phyloP scores from a whole-genome alignment of 37 sponge, comb jelly and placozoan species.

The Haliclona indistincta region DNA sequence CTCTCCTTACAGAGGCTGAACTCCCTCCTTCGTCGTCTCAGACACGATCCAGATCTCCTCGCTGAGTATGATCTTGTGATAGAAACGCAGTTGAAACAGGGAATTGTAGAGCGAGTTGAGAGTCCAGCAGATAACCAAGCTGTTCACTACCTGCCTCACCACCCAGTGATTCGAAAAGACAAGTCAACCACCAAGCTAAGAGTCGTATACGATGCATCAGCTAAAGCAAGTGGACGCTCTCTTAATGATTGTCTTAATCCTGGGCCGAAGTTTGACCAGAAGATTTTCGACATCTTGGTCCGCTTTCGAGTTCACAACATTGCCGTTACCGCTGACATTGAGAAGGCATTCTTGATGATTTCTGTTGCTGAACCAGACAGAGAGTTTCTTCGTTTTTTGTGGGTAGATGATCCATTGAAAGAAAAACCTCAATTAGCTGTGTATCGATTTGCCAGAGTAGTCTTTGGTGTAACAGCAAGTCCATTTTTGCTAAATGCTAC shows the following conservation, averaged over 20 bases:
- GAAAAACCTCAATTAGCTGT: neutral
- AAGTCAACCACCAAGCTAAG: constrained; percentile 2
- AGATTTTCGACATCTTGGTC: constrained; percentile 25
- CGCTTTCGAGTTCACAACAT: constrained; percentile 16
- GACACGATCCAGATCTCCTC: constrained; percentile 12
- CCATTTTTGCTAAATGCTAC: too few relatives aligned
- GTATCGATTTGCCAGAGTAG: constrained; percentile 16
- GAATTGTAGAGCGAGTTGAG: constrained; percentile 18
- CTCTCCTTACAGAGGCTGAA: constrained; percentile 22
- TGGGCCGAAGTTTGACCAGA: constrained; percentile 33
- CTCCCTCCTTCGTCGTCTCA: constrained; percentile 11
- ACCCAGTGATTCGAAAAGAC: constrained; percentile 17
- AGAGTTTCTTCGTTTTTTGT: too few relatives aligned
- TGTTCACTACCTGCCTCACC: constrained; percentile 32
- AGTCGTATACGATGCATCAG: neutral
- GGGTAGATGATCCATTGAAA: too few relatives aligned
- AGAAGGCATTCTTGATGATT: too few relatives aligned
- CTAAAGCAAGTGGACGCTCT: neutral
- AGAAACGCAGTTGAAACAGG: constrained; percentile 19
- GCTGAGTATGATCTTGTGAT: constrained; percentile 24
- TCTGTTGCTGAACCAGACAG: too few relatives aligned
- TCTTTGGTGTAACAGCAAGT: too few relatives aligned
- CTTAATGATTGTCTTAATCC: constrained; percentile 22
- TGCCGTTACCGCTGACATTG: constrained; percentile 22
- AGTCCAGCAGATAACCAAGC: neutral